Conservation (phyloP, 35 echinoderm and acorn worm genomes). For the Ptychodera flava region DNA sequence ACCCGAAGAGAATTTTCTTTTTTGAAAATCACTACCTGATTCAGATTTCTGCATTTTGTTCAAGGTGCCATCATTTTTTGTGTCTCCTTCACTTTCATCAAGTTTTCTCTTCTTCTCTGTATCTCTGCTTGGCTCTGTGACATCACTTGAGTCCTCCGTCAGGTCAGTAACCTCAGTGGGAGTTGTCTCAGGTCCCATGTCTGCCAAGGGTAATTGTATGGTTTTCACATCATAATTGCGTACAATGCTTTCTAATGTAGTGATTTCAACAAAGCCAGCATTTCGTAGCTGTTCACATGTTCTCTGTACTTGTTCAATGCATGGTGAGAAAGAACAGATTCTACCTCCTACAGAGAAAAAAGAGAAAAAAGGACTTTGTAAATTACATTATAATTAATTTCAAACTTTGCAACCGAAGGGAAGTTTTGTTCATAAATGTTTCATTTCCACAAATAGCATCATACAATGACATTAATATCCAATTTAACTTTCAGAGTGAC, state of each 20-base stretch:
- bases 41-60: neutral
- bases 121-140: neutral
- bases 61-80: neutral
- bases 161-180: neutral
- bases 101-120: neutral
- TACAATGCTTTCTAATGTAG: constrained; percentile 71
- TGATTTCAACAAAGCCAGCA: constrained; percentile 68
- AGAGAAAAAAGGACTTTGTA: too few relatives aligned
- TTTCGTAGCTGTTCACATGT: constrained; percentile 45
- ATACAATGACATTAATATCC: too few relatives aligned
- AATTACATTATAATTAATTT: too few relatives aligned
- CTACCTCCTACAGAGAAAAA: constrained; percentile 53
- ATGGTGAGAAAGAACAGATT: constrained; percentile 96
- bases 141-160: constrained; percentile 2
- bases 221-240: constrained; percentile 62
- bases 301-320: constrained; percentile 94
- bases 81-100: neutral
- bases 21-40: neutral
- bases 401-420: too few relatives aligned
- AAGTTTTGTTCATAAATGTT: too few relatives aligned
- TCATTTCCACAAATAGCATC: too few relatives aligned
- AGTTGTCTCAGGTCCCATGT: constrained; percentile 33
- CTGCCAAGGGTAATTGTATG: constrained; percentile 40
- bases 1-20: neutral
- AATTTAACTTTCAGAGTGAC: too few relatives aligned